Percentiles rank a stretch among this genome's conserved stretches.
phyloP scores from a whole-genome alignment of 2,797 vertebrate genomes.

The Gallinago stenura region DNA sequence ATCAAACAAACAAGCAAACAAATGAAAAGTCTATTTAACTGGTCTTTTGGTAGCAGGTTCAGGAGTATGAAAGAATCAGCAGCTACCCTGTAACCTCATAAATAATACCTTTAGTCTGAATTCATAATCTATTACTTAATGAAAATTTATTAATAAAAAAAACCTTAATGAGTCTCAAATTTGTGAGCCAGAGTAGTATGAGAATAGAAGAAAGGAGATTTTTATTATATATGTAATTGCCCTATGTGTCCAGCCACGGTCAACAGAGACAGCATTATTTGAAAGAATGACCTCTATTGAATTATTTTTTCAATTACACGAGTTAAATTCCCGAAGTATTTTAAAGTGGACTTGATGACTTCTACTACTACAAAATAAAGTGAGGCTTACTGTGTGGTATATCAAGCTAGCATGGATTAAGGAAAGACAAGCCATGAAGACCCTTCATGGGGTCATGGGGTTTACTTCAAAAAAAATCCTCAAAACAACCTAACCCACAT shows the following conservation, averaged over 20 bases:
- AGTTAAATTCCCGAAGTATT: neutral
- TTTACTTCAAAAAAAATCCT: neutral
- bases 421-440: neutral
- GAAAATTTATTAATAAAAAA: neutral
- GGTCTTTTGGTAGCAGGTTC: neutral
- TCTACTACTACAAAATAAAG: neutral
- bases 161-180: neutral
- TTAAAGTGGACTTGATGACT: neutral
- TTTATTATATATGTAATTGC: neutral
- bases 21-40: neutral
- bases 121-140: neutral
- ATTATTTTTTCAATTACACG: neutral
- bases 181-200: neutral
- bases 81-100: neutral
- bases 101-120: neutral
- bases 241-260: fast-evolving
- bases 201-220: neutral
- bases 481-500: neutral
- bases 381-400: neutral
- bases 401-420: neutral
- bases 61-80: neutral
- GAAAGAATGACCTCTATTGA: neutral
- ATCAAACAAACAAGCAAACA: neutral
- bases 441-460: neutral
- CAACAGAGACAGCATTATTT: neutral